phyloP scores from a whole-genome alignment of 2,797 vertebrate genomes.

The Helostoma temminkii region DNA sequence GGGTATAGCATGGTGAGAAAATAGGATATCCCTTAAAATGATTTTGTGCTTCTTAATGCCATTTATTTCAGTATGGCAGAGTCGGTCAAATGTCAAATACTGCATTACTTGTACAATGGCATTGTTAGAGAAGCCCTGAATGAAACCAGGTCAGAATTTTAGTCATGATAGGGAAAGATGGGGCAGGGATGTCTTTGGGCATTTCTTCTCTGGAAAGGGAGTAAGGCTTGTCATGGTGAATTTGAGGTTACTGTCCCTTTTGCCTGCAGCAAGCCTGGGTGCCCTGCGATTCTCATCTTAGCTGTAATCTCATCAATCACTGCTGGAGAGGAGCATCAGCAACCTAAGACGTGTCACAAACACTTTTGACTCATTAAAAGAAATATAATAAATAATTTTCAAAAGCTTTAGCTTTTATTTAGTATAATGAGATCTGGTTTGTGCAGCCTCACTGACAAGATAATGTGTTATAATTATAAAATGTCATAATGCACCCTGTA shows the following conservation, averaged over 20 bases:
- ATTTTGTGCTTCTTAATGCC: not conserved
- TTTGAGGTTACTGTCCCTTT: constrained; percentile 64
- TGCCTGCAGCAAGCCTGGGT: constrained; percentile 57
- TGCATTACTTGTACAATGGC: constrained; percentile 45
- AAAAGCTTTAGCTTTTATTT: not conserved
- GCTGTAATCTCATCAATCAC: constrained; percentile 43
- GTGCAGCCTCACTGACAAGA: not conserved
- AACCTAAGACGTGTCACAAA: constrained; percentile 18
- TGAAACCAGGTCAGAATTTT: constrained; percentile 78
- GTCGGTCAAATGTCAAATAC: constrained; percentile 47
- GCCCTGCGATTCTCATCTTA: constrained; percentile 52
- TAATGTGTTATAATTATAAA: not conserved
- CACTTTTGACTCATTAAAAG: constrained; percentile 6
- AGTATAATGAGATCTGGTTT: not conserved
- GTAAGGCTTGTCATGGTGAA: constrained; percentile 74
- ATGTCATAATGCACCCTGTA: not conserved
- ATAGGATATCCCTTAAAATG: not conserved
- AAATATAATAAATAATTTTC: not conserved
- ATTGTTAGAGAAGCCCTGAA: constrained; percentile 17
- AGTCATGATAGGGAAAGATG: constrained; percentile 51
- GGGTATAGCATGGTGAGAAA: not conserved
- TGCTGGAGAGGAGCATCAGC: constrained; percentile 21
- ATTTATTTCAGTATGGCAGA: constrained; percentile 1
- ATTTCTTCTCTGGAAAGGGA: constrained; percentile 64
- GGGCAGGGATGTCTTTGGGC: constrained; percentile 68